These are phyloP conservation scores for Thymelicus sylvestris DNA, from an alignment of 2,888 invertebrate genomes.

Conservation along the genomic window DNA sequence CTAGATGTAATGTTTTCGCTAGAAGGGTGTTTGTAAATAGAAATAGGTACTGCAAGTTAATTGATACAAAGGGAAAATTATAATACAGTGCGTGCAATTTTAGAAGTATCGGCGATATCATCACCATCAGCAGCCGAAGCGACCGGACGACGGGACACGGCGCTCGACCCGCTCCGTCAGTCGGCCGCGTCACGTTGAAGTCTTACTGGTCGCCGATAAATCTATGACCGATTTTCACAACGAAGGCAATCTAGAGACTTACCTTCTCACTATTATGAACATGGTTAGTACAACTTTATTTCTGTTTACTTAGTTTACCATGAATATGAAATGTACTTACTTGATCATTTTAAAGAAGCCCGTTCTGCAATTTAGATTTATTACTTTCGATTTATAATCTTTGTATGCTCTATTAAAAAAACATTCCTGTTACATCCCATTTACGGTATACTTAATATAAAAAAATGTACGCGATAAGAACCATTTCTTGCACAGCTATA, in stretches of 20 bases:
- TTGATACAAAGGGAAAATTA: slow-evolving; percentile 1
- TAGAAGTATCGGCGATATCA: slow-evolving; percentile 61
- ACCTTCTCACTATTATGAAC: slow-evolving; percentile 96
- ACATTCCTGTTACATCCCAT: no score
- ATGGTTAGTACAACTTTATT: slow-evolving; percentile 85
- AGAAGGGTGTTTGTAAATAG: not conserved
- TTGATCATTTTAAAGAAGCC: no score
- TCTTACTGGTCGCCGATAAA: slow-evolving; percentile 93
- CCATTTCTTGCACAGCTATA: no score
- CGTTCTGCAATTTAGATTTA: no score
- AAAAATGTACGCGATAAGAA: no score
- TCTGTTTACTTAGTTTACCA: slow-evolving; percentile 8
- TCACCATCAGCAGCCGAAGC: slow-evolving; percentile 56
- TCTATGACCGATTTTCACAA: slow-evolving; percentile 95
- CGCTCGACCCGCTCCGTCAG: slow-evolving; percentile 87
- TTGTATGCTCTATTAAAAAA: no score
- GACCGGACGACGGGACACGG: slow-evolving; percentile 48
- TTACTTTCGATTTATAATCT: no score
- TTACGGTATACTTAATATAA: no score
- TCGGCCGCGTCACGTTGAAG: slow-evolving; percentile 92
- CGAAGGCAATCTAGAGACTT: slow-evolving; percentile 92
- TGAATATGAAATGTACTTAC: no score
- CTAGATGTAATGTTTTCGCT: no score
- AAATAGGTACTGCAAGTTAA: slow-evolving; percentile 10
- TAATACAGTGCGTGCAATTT: slow-evolving; percentile 40